Evolutionary conservation across 2,113 vertebrate genomes (phyloP), one percentile per base, ranked within the genome.

Genomic region (Thinocorus orbignyianus): DNA sequence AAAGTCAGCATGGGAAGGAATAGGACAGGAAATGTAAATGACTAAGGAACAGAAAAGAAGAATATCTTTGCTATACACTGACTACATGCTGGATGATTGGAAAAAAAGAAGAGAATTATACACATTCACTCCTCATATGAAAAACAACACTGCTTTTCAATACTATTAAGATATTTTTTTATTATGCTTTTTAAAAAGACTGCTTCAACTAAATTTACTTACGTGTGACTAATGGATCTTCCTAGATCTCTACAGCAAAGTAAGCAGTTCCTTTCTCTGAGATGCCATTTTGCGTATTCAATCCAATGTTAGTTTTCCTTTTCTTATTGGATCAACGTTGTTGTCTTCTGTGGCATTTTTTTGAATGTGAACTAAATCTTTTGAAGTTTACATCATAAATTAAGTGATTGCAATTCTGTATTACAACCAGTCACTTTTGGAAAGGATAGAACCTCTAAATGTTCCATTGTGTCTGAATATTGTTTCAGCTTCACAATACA

Each of bases 251-350:
- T 72, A 12, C 46, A 72, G 37, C 9, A 52, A 72, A 72, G 2
- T 41, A 83, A 72, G 30, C 24, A 0, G 0, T 62, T 57, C 11
- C 22, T 60, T 58, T 19, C 12, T 66, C 17, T 65, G 8, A 11
- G n/a, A 19, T 11, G 10, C 18, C 0, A 0, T 35, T 80, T 57
- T 26, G 23, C 30, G 62, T 60, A 3, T 35, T 13, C 5, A 49
- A 4, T 58, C 11, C 15, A 79, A 28, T 1, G 1, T 18, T 13
- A 51, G 17, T 18, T 81, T 84, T 62, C 15, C 5, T 60, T 41
- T 68, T 77, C 10, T 30, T 88, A 7, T 41, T 91, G 42, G 24
- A 41, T 69, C 14, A 19, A 6, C 19, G 3, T 26, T 46, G 8
- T 28, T 58, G 46, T 39, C 24, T 44, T 84, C 26, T 66, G 19